Evolutionary conservation across 2,797 vertebrate species (phyloP), one percentile per base, ranked within the genome.

Genomic region (Molossus molossus): DNA sequence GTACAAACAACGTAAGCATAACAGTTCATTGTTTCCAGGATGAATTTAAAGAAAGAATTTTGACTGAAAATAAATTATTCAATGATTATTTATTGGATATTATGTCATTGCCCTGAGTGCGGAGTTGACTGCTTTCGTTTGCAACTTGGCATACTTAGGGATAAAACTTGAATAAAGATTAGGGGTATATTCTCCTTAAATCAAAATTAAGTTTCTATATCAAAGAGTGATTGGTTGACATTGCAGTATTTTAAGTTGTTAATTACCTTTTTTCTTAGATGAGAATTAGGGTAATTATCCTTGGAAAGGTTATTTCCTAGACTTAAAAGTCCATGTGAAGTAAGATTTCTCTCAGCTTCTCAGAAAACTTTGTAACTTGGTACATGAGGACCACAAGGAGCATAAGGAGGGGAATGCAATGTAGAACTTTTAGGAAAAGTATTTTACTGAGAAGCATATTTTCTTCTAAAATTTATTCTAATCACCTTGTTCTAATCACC

Each of bases 111-210:
- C 73, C 23, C 23, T 89, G n/a, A 70, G 9, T 64, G 2, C 60
- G 81, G 45, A 83, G 48, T 73, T 67, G 40, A 62, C 12, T 88
- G n/a, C 21, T 81, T 94, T 82, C 12, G 45, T 77, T 94, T 60
- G 27, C 55, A 25, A 29, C 86, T 87, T 88, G 18, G 58, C 76
- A 29, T n/a, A 53, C 50, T 60, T 75, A 33, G 17, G 21, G 10
- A 55, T 80, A 57, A 58, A 94, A 48, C 1, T 13, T 69, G 29
- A 40, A 27, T 37, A 70, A 69, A 77, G 48, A 27, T 64, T 11
- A 57, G 65, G 12, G 60, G 2, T 53, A 73, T 65, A 37, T 88
- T 91, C 6, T 73, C 12, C 8, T 75, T 9, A 15, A 75, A 23
- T 79, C n/a, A 55, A 23, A 93, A 83, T 53, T 27, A 76, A 53